Evolutionary conservation across 1,140 invertebrate species (phyloP).

Genomic region (Pseudomyrmex dendroicus): DNA sequence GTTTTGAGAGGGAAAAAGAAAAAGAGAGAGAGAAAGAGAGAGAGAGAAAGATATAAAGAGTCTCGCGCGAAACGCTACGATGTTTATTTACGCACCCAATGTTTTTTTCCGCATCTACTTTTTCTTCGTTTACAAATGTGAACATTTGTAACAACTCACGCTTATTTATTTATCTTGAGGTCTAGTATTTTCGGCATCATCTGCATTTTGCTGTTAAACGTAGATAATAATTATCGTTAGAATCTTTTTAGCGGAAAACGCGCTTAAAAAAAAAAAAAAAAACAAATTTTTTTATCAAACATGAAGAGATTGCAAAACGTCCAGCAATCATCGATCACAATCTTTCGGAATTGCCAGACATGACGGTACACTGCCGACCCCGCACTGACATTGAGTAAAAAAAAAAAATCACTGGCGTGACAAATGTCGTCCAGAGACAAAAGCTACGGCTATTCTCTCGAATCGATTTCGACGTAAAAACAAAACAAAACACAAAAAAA

Average conservation of each 20-base stretch:
- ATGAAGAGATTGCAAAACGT: background rate
- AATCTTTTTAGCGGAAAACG: too few relatives aligned
- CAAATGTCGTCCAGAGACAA: conserved; percentile 52
- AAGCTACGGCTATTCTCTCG: conserved; percentile 20
- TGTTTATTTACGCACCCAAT: background rate
- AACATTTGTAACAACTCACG: too few relatives aligned
- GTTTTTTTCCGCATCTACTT: conserved; percentile 9
- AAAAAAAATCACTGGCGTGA: conserved; percentile 1
- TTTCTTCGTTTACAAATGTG: too few relatives aligned
- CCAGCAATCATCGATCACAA: conserved; percentile 17
- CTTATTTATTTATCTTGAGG: background rate
- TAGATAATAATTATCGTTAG: background rate
- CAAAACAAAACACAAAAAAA: background rate
- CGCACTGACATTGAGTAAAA: conserved; percentile 12
- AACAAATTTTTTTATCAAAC: too few relatives aligned
- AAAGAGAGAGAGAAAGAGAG: too few relatives aligned
- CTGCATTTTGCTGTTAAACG: background rate
- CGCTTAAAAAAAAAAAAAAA: too few relatives aligned
- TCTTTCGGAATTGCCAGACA: background rate
- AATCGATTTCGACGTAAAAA: conserved; percentile 21
- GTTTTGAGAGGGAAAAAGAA: background rate
- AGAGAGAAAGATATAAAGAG: too few relatives aligned
- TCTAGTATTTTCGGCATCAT: background rate
- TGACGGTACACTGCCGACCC: background rate
- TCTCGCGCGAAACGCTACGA: background rate